These are phyloP conservation scores for Melanostoma mellinum DNA, from an alignment of 2,888 invertebrate species.

Conservation along the genomic window DNA sequence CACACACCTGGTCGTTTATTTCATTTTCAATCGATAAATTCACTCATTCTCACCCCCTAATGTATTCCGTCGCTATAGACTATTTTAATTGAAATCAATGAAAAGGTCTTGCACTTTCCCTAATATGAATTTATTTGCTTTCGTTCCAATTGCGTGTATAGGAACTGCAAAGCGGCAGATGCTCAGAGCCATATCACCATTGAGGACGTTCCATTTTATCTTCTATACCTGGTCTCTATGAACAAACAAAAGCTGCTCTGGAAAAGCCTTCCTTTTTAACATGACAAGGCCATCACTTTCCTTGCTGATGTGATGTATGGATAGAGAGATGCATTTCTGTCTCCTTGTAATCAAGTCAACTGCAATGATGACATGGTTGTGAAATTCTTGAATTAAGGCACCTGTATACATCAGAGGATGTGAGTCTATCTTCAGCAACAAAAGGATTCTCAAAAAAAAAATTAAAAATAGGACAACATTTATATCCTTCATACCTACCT, in stretches of 20 bases:
- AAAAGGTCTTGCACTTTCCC: conserved; percentile 24
- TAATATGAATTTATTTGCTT: conserved; percentile 57
- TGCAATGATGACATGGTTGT: conserved; percentile 48
- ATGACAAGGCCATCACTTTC: conserved; percentile 38
- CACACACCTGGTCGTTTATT: neutral
- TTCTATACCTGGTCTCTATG: neutral
- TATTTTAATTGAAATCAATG: conserved; percentile 58
- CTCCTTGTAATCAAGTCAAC: conserved; percentile 64
- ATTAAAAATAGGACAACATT: neutral
- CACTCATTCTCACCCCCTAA: conserved; percentile 19
- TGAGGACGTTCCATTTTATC: neutral
- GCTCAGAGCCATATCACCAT: conserved; percentile 20
- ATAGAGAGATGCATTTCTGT: conserved; percentile 14
- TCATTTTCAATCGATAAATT: conserved; percentile 17
- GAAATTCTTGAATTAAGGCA: conserved; percentile 44
- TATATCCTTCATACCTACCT: too few species aligned
- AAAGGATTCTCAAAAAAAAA: conserved; percentile 3
- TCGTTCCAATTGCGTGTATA: conserved; percentile 38
- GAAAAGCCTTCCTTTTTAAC: conserved; percentile 22
- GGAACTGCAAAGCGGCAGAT: conserved; percentile 2
- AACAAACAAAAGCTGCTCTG: conserved; percentile 12
- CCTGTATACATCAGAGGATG: neutral
- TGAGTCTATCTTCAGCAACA: neutral
- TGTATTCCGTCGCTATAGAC: neutral
- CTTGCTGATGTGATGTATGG: conserved; percentile 28